These are phyloP conservation scores for Lepus europaeus DNA, from an alignment of 2,113 vertebrate species.

Conservation along the genomic window DNA sequence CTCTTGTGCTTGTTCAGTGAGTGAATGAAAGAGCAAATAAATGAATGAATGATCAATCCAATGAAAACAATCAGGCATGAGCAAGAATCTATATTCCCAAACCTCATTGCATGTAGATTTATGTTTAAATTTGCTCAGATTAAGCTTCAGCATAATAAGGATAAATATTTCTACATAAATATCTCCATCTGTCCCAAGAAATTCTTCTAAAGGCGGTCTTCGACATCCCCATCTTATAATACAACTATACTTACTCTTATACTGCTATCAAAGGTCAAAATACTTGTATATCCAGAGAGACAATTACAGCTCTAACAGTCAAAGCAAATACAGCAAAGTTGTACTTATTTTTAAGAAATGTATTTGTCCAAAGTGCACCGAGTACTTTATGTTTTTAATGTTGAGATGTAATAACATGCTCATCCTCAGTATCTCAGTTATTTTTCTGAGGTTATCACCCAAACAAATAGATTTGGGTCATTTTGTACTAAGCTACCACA, in stretches of 20 bases:
- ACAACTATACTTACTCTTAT: not conserved
- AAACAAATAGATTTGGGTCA: not conserved
- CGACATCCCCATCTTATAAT: slow-evolving; percentile 17
- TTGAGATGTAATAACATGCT: not conserved
- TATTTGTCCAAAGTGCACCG: slow-evolving; percentile 4
- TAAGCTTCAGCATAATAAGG: not conserved
- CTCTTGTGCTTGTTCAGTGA: not conserved
- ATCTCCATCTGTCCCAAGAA: slow-evolving; percentile 6
- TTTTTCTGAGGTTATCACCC: not conserved
- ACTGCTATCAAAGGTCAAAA: slow-evolving; percentile 56
- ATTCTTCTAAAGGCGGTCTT: slow-evolving; percentile 18
- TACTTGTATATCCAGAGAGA: slow-evolving; percentile 45
- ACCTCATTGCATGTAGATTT: not conserved
- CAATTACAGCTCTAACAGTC: slow-evolving; percentile 29
- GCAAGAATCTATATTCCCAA: not conserved
- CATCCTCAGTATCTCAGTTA: not conserved
- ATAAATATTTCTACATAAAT: slow-evolving; percentile 49
- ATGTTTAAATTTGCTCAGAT: slow-evolving; percentile 52
- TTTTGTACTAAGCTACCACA: not conserved
- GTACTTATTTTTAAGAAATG: slow-evolving; percentile 58
- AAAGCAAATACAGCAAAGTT: slow-evolving; percentile 51
- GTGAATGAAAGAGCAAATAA: slow-evolving; percentile 36
- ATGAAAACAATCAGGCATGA: not conserved
- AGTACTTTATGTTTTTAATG: slow-evolving; percentile 47
- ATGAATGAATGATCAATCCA: slow-evolving; percentile 7